phyloP scores from a whole-genome alignment of 1,140 invertebrate species.

The Drosophila pallidifrons region DNA sequence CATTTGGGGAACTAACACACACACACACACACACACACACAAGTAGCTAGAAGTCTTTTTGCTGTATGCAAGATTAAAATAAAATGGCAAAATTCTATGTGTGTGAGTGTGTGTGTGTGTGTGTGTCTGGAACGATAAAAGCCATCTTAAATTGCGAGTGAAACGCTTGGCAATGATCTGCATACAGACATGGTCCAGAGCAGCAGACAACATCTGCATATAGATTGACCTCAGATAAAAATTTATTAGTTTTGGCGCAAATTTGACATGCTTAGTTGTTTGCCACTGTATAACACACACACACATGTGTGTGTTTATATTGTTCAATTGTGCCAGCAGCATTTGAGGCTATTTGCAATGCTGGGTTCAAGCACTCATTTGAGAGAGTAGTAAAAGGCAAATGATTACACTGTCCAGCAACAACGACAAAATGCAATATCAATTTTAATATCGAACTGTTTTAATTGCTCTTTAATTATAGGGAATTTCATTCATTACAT shows the following conservation, averaged over 20 bases:
- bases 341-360: neutral
- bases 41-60: neutral
- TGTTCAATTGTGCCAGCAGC: neutral
- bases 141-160: constrained; percentile 48
- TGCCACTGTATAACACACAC: neutral
- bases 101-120: constrained; percentile 1
- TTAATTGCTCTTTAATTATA: too few relatives aligned
- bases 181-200: constrained; percentile 6
- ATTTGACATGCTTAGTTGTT: constrained; percentile 27
- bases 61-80: constrained; percentile 52
- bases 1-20: constrained; percentile 33
- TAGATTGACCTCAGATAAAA: constrained; percentile 42
- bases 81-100: constrained; percentile 46
- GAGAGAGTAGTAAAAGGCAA: neutral
- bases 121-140: constrained; percentile 51
- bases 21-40: constrained; percentile 2
- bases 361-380: neutral
- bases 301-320: neutral
- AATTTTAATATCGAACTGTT: too few relatives aligned
- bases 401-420: neutral
- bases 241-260: constrained; percentile 42
- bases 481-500: too few relatives aligned
- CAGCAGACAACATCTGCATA: constrained; percentile 13
- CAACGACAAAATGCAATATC: too few relatives aligned
- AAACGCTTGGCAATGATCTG: constrained; percentile 41